These are phyloP conservation scores for Thunnus maccoyii DNA, from an alignment of 2,113 vertebrate genomes.

Conservation along the genomic window DNA sequence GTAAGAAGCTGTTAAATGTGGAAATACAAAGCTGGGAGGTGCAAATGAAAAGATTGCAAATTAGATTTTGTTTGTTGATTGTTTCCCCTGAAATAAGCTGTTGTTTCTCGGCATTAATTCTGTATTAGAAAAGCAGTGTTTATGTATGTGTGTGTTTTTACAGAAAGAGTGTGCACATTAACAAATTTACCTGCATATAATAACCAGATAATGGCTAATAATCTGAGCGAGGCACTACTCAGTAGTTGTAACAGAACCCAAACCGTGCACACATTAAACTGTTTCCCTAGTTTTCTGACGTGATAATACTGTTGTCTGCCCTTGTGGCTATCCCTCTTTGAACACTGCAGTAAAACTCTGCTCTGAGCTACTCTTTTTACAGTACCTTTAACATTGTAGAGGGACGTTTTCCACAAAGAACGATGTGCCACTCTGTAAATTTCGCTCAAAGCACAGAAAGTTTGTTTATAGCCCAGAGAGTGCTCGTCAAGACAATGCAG, in stretches of 20 bases:
- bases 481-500: constrained; percentile 18
- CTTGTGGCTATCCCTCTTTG: neutral
- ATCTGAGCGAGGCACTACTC: neutral
- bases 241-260: too few relatives aligned
- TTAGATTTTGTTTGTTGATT: constrained; percentile 45
- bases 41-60: constrained; percentile 45
- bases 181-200: neutral
- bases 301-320: neutral
- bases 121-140: neutral
- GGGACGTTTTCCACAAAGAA: constrained; percentile 4
- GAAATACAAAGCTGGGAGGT: constrained; percentile 36
- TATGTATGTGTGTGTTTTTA: neutral
- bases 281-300: neutral
- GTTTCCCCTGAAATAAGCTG: constrained; percentile 14
- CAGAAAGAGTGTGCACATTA: neutral
- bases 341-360: neutral
- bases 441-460: constrained; percentile 11
- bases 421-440: constrained; percentile 2
- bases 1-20: constrained; percentile 26
- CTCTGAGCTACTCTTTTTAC: neutral
- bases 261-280: neutral
- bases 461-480: constrained; percentile 10
- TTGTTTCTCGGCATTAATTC: constrained; percentile 17
- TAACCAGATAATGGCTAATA: constrained; percentile 6
- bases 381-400: neutral